These are phyloP conservation scores for Manis javanica DNA, from an alignment of 2,797 vertebrate genomes.

Conservation along the genomic window DNA sequence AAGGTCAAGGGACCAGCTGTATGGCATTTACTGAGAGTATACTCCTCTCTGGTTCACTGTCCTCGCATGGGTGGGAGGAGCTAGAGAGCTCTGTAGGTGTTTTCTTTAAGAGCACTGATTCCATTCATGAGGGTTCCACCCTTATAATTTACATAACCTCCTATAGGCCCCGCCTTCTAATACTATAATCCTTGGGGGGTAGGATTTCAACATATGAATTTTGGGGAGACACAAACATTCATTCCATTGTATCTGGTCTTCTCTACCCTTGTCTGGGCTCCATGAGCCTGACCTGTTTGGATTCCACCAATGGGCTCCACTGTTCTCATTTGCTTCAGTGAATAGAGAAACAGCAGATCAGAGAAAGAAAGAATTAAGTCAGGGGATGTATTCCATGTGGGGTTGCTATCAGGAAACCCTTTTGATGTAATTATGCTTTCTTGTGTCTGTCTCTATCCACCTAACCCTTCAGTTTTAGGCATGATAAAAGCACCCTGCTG, in stretches of 20 bases:
- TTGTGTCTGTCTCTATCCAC: not conserved
- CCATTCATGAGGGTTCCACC: not conserved
- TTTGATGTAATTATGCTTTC: not conserved
- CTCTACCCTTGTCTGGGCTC: not conserved
- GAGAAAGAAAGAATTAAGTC: not conserved
- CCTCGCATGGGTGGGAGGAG: not conserved
- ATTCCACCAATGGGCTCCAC: not conserved
- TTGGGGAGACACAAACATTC: not conserved
- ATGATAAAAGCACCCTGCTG: not conserved
- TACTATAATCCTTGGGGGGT: not conserved
- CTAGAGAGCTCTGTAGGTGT: not conserved
- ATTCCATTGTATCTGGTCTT: not conserved
- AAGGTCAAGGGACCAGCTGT: not conserved
- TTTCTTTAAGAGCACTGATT: not conserved
- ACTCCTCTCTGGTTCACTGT: not conserved
- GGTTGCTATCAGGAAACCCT: not conserved
- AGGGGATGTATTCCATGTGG: not conserved
- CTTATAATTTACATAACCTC: not conserved
- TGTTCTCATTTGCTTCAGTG: not conserved
- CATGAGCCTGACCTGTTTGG: not conserved
- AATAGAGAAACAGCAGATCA: not conserved
- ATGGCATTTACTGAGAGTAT: not conserved
- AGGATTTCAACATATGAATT: not conserved
- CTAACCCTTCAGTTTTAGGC: not conserved
- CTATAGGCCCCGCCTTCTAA: not conserved